phyloP scores from a whole-genome alignment of 1,140 invertebrate species.

The Lepidurus arcticus region DNA sequence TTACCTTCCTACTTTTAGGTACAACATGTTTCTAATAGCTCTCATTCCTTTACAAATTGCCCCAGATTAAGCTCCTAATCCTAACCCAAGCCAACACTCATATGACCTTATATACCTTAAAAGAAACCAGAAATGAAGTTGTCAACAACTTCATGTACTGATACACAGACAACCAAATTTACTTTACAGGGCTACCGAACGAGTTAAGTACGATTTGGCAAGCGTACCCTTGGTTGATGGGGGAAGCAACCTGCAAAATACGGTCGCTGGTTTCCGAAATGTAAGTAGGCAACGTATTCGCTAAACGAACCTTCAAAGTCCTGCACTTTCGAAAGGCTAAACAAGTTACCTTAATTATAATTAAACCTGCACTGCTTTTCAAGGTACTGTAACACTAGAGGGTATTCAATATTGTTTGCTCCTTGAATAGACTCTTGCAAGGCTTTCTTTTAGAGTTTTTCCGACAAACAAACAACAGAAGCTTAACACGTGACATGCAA shows the following conservation, averaged over 20 bases:
- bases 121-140: background rate
- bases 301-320: background rate
- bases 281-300: slow-evolving; percentile 49
- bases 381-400: background rate
- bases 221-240: slow-evolving; percentile 85
- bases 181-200: slow-evolving; percentile 71
- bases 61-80: too few species aligned
- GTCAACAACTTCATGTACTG: background rate
- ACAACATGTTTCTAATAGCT: background rate
- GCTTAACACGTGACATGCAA: too few species aligned
- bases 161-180: slow-evolving; percentile 33
- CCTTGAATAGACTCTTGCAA: background rate
- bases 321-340: background rate
- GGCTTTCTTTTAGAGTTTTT: background rate
- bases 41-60: too few species aligned
- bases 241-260: slow-evolving; percentile 73
- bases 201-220: slow-evolving; percentile 85
- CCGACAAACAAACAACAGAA: background rate
- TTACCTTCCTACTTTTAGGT: slow-evolving; percentile 65
- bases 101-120: too few species aligned
- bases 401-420: background rate
- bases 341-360: background rate
- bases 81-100: too few species aligned
- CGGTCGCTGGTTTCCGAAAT: slow-evolving; percentile 77
- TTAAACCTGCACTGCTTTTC: background rate